Percentiles rank a stretch among this genome's conserved stretches.
phyloP scores from a whole-genome alignment of 1,140 invertebrate species.

The Drosophila simulans region DNA sequence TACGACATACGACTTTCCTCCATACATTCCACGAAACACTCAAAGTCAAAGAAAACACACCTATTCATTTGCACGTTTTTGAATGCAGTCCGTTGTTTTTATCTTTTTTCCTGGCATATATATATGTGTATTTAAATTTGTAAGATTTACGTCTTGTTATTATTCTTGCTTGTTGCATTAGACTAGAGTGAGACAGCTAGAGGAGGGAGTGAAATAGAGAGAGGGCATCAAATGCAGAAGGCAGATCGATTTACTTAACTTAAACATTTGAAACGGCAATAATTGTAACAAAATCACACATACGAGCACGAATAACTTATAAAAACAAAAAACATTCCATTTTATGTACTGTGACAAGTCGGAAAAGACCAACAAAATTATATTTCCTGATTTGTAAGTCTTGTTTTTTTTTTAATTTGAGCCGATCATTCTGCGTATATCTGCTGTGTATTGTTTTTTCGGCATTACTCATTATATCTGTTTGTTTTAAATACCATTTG shows the following conservation, averaged over 20 bases:
- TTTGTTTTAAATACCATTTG: conserved; percentile 41
- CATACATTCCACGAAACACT: conserved; percentile 41
- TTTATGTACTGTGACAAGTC: conserved; percentile 37
- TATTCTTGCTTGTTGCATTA: conserved; percentile 58
- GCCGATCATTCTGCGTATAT: conserved; percentile 27
- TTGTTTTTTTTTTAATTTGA: conserved; percentile 14
- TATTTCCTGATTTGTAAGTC: conserved; percentile 21
- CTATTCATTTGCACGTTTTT: conserved; percentile 51
- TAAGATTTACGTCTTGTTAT: conserved; percentile 68
- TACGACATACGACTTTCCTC: conserved; percentile 11
- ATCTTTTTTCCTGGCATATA: conserved; percentile 27
- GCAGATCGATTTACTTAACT: conserved; percentile 17
- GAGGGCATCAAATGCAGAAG: conserved; percentile 38
- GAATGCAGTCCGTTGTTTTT: conserved; percentile 57
- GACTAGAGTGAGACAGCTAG: conserved; percentile 50
- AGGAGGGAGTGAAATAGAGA: conserved; percentile 7
- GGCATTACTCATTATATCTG: conserved; percentile 39
- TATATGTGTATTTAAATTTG: conserved; percentile 44
- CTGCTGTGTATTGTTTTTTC: conserved; percentile 21
- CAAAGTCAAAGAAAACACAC: conserved; percentile 14
- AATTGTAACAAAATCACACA: conserved; percentile 18
- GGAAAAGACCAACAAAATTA: not conserved
- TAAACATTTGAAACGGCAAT: conserved; percentile 17
- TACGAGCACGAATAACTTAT: conserved; percentile 43
- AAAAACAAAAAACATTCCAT: conserved; percentile 65